Conservation (phyloP, 1,140 invertebrate genomes). For the Drosophila obscura region DNA sequence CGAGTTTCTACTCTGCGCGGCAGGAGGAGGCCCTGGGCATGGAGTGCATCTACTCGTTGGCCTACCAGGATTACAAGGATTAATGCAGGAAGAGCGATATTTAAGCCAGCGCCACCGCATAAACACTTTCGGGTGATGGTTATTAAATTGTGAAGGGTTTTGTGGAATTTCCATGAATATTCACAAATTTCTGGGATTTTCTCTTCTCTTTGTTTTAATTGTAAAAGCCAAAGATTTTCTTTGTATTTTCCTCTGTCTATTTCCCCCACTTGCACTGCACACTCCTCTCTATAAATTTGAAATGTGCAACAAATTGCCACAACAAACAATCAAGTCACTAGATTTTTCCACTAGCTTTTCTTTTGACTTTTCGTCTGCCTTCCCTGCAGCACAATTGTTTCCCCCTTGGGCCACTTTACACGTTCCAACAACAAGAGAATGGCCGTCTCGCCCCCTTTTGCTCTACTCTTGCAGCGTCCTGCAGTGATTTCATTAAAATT, state of each 20-base stretch:
- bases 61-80: conserved; percentile 50
- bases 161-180: conserved; percentile 29
- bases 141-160: conserved; percentile 22
- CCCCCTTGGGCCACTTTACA: conserved; percentile 39
- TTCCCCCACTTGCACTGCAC: no score
- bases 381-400: conserved; percentile 17
- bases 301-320: conserved; percentile 47
- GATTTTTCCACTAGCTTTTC: conserved; percentile 3
- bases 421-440: conserved; percentile 39
- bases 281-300: background rate
- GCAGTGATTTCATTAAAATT: conserved; percentile 77
- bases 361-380: conserved; percentile 5
- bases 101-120: conserved; percentile 44
- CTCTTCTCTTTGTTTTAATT: background rate
- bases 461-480: conserved; percentile 54
- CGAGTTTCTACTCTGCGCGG: conserved; percentile 48
- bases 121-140: conserved; percentile 32
- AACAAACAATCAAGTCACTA: conserved; percentile 45
- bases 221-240: no score
- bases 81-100: conserved; percentile 30
- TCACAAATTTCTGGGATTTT: conserved; percentile 6
- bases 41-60: conserved; percentile 32
- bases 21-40: conserved; percentile 50
- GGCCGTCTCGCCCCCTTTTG: background rate
- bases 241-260: no score